Percentiles rank a stretch among this genome's conserved stretches.
phyloP scores from a whole-genome alignment of 2,113 vertebrate species.

The Hippocampus comes region DNA sequence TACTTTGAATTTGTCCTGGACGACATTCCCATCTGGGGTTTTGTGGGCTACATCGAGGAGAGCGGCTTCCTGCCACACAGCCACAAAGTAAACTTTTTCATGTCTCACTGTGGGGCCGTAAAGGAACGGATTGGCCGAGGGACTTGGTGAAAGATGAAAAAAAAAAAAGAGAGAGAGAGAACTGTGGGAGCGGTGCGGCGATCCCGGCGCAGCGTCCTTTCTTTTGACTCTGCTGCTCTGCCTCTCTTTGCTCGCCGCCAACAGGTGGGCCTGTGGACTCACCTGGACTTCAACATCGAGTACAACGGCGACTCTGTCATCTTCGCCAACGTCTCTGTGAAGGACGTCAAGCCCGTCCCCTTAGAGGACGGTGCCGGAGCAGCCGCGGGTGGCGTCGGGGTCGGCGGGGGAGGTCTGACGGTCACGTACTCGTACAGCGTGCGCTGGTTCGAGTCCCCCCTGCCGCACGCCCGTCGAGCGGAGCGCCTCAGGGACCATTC shows the following conservation, averaged over 20 bases:
- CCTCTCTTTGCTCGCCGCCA: not conserved
- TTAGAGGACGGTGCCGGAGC: conserved; percentile 76
- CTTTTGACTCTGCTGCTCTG: not conserved
- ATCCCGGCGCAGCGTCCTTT: not conserved
- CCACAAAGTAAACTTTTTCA: conserved; percentile 71
- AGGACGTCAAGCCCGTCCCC: conserved; percentile 85
- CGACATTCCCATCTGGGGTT: conserved; percentile 87
- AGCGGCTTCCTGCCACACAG: conserved; percentile 88
- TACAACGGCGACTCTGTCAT: conserved; percentile 83
- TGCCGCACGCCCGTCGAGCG: conserved; percentile 70
- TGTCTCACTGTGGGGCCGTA: not conserved
- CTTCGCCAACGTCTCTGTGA: conserved; percentile 86
- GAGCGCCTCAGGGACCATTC: conserved; percentile 80
- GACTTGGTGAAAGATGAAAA: no score
- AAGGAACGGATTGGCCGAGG: not conserved
- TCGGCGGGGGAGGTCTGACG: conserved; percentile 56
- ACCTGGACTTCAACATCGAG: conserved; percentile 87
- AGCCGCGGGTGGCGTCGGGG: conserved; percentile 50
- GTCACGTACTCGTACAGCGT: conserved; percentile 86
- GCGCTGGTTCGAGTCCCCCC: conserved; percentile 81
- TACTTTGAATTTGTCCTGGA: conserved; percentile 94
- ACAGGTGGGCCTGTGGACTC: conserved; percentile 87
- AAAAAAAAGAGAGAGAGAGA: no score
- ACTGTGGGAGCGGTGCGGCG: no score
- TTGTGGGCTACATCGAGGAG: conserved; percentile 91